A percentile compares a stretch with the other conserved stretches of the same genome.
Evolutionary conservation across 1,140 invertebrate species (phyloP).

Genomic region (Wiebesia pumilae): DNA sequence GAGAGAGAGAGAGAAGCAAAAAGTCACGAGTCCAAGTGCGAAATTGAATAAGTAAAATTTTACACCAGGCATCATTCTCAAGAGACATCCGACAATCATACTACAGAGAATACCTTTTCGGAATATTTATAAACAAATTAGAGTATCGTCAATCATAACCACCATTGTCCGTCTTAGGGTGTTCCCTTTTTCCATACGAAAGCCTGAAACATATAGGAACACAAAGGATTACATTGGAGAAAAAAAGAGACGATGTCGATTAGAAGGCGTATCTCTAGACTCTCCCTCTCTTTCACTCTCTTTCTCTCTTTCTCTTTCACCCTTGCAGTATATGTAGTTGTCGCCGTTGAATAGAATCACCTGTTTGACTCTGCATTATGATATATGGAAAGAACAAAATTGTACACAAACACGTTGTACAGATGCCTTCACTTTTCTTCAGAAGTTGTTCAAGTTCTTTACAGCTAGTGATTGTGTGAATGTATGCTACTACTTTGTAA

Average conservation of each 20-base stretch:
- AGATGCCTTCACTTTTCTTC: not conserved
- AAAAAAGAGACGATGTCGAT: constrained; percentile 58
- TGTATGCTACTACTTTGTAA: too few species aligned
- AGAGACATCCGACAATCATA: constrained; percentile 26
- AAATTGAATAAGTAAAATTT: constrained; percentile 54
- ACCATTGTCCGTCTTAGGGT: constrained; percentile 30
- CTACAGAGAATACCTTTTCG: not conserved
- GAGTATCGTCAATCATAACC: constrained; percentile 51
- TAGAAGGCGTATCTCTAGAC: constrained; percentile 44
- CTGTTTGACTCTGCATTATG: constrained; percentile 44
- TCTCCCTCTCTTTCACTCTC: constrained; percentile 28
- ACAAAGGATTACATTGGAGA: constrained; percentile 50
- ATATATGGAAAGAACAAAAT: constrained; percentile 30
- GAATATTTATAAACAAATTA: constrained; percentile 55
- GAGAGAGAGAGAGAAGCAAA: constrained; percentile 12
- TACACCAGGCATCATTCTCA: constrained; percentile 43
- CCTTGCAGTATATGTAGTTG: constrained; percentile 26
- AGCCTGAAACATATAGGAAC: constrained; percentile 5
- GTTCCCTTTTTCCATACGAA: constrained; percentile 26
- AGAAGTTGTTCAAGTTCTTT: too few species aligned
- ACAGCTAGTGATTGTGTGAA: too few species aligned
- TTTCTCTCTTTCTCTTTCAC: constrained; percentile 13
- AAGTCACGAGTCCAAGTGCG: constrained; percentile 39
- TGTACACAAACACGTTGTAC: not conserved
- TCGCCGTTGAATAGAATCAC: constrained; percentile 61